These are phyloP conservation scores for Beris chalybata DNA, from an alignment of 2,888 invertebrate species.

Conservation along the genomic window DNA sequence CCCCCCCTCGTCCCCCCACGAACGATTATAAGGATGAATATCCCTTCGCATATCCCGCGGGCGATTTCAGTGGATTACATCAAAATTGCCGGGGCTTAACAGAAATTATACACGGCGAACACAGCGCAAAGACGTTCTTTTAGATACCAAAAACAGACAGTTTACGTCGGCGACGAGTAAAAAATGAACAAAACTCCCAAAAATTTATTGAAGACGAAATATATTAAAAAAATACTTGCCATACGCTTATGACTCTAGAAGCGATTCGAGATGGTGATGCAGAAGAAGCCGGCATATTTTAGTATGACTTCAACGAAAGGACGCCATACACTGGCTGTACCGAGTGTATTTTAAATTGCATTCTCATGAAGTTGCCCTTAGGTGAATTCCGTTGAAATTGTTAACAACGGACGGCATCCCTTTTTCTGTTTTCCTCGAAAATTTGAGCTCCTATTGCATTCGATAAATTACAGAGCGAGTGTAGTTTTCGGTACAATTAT, in stretches of 20 bases:
- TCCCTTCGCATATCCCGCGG: slow-evolving; percentile 15
- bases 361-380: slow-evolving; percentile 28
- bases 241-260: background rate
- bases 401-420: slow-evolving; percentile 20
- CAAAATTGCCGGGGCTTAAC: slow-evolving; percentile 26
- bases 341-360: slow-evolving; percentile 27
- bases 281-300: background rate
- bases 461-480: slow-evolving; percentile 31
- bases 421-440: slow-evolving; percentile 18
- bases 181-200: background rate
- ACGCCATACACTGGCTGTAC: too few species aligned
- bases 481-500: slow-evolving; percentile 25
- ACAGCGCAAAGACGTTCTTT: too few species aligned
- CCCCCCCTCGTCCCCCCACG: too few species aligned
- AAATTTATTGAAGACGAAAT: slow-evolving; percentile 10
- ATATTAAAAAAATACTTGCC: too few species aligned
- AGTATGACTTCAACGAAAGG: slow-evolving; percentile 7
- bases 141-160: slow-evolving; percentile 7
- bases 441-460: slow-evolving; percentile 9
- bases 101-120: slow-evolving; percentile 18
- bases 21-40: background rate
- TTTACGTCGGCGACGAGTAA: background rate
- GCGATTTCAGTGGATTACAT: slow-evolving; percentile 29
- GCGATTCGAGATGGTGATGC: background rate
- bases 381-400: slow-evolving; percentile 24